Percentiles rank a stretch among this genome's conserved stretches.
Evolutionary conservation across 2,797 vertebrate genomes (phyloP).

Genomic region (Artibeus lituratus): DNA sequence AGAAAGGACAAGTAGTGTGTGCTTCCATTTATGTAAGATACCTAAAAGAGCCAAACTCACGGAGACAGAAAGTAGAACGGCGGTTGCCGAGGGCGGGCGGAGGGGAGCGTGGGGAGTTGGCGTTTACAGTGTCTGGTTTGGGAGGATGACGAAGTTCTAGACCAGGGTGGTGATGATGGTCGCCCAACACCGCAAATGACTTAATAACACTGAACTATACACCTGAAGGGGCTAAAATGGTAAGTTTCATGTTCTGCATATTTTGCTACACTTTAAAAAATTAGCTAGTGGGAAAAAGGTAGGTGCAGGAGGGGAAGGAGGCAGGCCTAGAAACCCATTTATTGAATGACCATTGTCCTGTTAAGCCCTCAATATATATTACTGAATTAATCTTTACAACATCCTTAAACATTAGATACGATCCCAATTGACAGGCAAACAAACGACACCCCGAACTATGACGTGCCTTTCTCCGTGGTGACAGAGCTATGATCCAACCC

Average conservation of each 20-base stretch:
- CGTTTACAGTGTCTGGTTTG: not conserved
- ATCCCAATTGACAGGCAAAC: not conserved
- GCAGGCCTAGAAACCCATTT: too few relatives aligned
- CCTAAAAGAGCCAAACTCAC: not conserved
- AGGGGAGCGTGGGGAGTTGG: accelerated
- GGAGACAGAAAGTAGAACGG: not conserved
- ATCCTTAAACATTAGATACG: accelerated
- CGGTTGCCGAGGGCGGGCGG: accelerated
- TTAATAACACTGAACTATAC: not conserved
- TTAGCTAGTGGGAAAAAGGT: not conserved
- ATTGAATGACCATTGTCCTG: not conserved
- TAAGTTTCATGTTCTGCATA: not conserved
- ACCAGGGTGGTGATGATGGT: accelerated
- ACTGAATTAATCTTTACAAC: not conserved
- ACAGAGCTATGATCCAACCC: not conserved
- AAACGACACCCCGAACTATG: accelerated
- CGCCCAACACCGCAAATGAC: accelerated
- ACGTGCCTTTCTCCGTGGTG: not conserved
- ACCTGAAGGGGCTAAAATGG: not conserved
- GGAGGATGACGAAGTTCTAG: not conserved
- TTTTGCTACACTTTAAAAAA: not conserved
- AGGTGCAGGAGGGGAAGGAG: not conserved
- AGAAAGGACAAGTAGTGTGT: not conserved
- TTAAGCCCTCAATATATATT: accelerated
- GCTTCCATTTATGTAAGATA: too few relatives aligned